Conservation (phyloP, 1,140 invertebrate genomes). For the Periplaneta americana region DNA sequence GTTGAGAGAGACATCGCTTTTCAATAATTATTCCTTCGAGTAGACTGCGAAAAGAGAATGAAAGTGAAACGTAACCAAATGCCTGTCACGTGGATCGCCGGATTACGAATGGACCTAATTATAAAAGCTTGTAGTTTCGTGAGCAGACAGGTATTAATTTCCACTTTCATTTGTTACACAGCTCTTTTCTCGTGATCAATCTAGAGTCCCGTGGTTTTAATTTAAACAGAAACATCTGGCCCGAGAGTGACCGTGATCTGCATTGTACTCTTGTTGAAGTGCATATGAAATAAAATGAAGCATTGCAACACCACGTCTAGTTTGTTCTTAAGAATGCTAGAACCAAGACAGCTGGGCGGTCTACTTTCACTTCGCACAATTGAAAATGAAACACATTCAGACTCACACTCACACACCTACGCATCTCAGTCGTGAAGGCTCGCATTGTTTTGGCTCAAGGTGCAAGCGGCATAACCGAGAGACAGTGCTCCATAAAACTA, state of each 20-base stretch:
- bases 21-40: neutral
- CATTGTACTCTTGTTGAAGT: neutral
- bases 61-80: neutral
- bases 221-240: neutral
- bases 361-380: neutral
- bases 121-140: neutral
- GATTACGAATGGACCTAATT: neutral
- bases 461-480: neutral
- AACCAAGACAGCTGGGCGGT: neutral
- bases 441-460: neutral
- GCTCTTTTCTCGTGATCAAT: too few species aligned
- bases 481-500: neutral
- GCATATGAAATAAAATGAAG: neutral
- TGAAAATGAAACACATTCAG: neutral
- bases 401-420: neutral
- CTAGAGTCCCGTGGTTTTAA: neutral
- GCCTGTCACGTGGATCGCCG: neutral
- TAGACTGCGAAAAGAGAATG: neutral
- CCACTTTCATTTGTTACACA: too few species aligned
- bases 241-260: neutral
- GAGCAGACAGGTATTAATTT: too few species aligned
- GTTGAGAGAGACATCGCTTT: neutral
- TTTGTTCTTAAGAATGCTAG: neutral
- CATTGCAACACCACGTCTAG: neutral
- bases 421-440: neutral